Percentiles rank a stretch among this genome's conserved stretches.
phyloP scores from a whole-genome alignment of 64 coral and sea anemone species.

The Pocillopora damicornis region DNA sequence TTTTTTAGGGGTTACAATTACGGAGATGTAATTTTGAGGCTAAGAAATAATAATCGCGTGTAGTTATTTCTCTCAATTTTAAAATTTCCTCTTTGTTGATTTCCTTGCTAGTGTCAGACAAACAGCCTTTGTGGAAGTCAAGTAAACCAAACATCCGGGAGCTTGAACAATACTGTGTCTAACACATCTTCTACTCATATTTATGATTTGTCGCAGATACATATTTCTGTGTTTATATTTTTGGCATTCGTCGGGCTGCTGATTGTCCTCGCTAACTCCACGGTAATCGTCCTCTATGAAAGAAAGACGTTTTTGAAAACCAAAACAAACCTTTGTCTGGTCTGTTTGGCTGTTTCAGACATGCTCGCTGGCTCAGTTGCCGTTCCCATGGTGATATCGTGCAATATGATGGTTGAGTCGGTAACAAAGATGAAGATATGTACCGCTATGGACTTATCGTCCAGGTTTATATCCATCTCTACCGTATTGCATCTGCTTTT shows the following conservation, averaged over 20 bases:
- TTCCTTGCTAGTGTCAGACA: background rate
- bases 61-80: background rate
- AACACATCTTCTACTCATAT: background rate
- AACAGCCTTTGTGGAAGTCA: background rate
- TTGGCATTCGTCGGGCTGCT: conserved; percentile 36
- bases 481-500: conserved; percentile 68
- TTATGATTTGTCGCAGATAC: background rate
- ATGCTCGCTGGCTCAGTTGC: conserved; percentile 59
- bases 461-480: conserved; percentile 73
- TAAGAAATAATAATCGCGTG: background rate
- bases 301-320: conserved; percentile 60
- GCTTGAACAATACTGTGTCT: background rate
- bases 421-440: conserved; percentile 12
- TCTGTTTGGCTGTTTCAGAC: conserved; percentile 66
- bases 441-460: conserved; percentile 52
- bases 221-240: conserved; percentile 14
- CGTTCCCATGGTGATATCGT: conserved; percentile 60
- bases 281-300: conserved; percentile 53
- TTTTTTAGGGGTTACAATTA: background rate
- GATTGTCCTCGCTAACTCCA: conserved; percentile 48
- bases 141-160: background rate
- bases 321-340: conserved; percentile 68
- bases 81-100: background rate
- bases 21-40: background rate
- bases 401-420: background rate